phyloP scores from a whole-genome alignment of 2,888 invertebrate genomes.

The Perithous albicinctus region DNA sequence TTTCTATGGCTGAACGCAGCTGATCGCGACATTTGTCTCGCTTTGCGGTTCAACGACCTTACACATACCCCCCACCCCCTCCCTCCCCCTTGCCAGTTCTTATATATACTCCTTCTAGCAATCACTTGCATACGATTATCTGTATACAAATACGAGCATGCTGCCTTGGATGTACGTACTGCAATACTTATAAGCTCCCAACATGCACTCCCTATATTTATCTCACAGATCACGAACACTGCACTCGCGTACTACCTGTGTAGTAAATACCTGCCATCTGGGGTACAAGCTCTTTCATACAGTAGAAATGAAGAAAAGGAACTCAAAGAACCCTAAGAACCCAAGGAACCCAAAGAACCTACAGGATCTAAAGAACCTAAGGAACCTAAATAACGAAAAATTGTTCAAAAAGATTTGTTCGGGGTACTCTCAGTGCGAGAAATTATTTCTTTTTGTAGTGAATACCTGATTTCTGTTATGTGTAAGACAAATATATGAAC shows the following conservation, averaged over 20 bases:
- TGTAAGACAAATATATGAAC: no score
- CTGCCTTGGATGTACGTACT: slow-evolving; percentile 11
- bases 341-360: no score
- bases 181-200: slow-evolving; percentile 20
- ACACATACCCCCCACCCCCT: not conserved
- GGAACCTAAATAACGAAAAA: no score
- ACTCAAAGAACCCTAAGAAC: no score
- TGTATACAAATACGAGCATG: slow-evolving; percentile 5
- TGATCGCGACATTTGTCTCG: slow-evolving; percentile 71
- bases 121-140: slow-evolving; percentile 34
- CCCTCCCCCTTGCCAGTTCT: no score
- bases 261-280: not conserved
- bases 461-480: no score
- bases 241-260: not conserved
- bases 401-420: no score
- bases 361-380: no score
- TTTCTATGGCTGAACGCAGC: slow-evolving; percentile 73
- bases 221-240: slow-evolving; percentile 30
- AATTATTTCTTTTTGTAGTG: no score
- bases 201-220: slow-evolving; percentile 16
- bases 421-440: no score
- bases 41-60: slow-evolving; percentile 71
- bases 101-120: slow-evolving; percentile 13
- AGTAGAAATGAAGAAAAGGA: no score
- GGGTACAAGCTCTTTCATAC: not conserved